Conservation (phyloP, 2,797 vertebrate species). For the Pachyuromys duprasi region DNA sequence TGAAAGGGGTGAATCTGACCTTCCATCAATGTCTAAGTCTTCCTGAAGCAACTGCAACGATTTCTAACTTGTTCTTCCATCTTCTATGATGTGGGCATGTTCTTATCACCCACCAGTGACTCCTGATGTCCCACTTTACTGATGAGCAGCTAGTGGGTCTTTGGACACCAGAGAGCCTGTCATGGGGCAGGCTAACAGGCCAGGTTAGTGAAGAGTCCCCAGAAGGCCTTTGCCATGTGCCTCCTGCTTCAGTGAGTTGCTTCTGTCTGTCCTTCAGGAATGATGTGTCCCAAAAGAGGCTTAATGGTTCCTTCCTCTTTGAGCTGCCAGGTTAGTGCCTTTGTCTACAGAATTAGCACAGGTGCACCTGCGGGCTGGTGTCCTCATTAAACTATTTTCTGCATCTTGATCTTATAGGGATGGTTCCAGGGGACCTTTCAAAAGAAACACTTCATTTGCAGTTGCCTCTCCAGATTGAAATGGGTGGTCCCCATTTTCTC, state of each 20-base stretch:
- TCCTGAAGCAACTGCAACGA: background rate
- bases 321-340: constrained; percentile 76
- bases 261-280: constrained; percentile 50
- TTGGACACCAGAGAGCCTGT: background rate
- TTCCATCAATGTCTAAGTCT: background rate
- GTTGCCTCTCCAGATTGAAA: constrained; percentile 42
- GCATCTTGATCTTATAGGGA: constrained; percentile 70
- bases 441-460: constrained; percentile 71
- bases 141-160: background rate
- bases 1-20: background rate
- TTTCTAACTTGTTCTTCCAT: background rate
- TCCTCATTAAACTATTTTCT: constrained; percentile 82
- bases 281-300: constrained; percentile 72
- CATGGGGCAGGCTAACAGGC: background rate
- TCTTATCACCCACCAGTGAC: background rate
- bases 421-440: constrained; percentile 73
- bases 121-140: background rate
- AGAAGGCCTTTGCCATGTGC: background rate
- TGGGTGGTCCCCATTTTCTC: constrained; percentile 31
- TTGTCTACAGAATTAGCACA: constrained; percentile 80
- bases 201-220: background rate
- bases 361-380: constrained; percentile 67
- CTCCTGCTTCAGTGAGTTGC: constrained; percentile 15
- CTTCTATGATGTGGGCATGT: background rate
- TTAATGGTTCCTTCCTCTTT: constrained; percentile 53